Evolutionary conservation across 2,797 vertebrate genomes (phyloP).

Genomic region (Tauraco hartlaubi): DNA sequence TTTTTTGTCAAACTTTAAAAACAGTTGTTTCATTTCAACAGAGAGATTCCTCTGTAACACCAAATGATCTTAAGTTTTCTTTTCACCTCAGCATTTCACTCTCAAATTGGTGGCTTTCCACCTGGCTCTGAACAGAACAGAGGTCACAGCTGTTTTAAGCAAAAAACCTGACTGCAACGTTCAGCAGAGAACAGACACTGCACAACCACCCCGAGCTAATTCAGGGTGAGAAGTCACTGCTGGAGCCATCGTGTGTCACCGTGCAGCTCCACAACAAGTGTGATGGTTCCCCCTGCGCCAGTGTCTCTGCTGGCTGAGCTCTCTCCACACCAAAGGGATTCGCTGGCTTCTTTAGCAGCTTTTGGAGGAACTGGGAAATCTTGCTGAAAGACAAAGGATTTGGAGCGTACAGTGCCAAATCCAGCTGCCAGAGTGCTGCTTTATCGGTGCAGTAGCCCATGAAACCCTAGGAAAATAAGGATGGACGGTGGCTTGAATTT

Average conservation of each 20-base stretch:
- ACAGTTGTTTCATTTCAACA: neutral
- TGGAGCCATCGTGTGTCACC: accelerated
- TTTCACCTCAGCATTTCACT: constrained; percentile 15
- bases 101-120: neutral
- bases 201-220: neutral
- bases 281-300: neutral
- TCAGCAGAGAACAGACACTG: neutral
- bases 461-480: neutral
- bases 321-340: neutral
- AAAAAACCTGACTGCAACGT: neutral
- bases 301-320: neutral
- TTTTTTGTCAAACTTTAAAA: neutral
- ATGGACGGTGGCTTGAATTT: neutral
- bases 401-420: neutral
- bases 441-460: neutral
- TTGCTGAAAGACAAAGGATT: neutral
- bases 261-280: accelerated
- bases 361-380: neutral
- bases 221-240: neutral
- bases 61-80: neutral
- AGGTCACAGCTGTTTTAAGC: neutral
- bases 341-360: neutral
- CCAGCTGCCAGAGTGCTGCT: neutral
- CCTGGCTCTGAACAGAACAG: neutral
- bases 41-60: neutral